phyloP scores from a whole-genome alignment of 2,888 invertebrate species.

The Piscicola geometra region DNA sequence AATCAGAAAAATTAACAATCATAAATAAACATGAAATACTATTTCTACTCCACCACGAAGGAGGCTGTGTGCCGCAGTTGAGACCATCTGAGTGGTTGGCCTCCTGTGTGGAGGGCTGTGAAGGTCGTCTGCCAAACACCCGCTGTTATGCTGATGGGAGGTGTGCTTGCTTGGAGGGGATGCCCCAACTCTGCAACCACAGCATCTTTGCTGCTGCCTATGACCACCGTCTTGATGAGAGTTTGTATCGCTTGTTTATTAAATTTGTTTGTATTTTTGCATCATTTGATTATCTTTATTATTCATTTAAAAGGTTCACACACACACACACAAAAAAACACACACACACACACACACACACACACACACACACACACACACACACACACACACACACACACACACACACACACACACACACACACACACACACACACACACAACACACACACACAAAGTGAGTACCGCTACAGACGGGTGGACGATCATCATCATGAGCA shows the following conservation, averaged over 20 bases:
- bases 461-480: not conserved
- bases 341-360: slow-evolving; percentile 15
- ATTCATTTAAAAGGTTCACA: too few species aligned
- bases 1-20: too few species aligned
- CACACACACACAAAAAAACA: slow-evolving; percentile 5
- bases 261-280: too few species aligned
- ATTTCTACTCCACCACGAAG: too few species aligned
- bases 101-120: not conserved
- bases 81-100: not conserved
- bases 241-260: too few species aligned
- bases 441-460: not conserved
- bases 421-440: slow-evolving; percentile 13
- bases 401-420: slow-evolving; percentile 13
- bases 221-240: too few species aligned
- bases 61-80: not conserved
- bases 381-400: slow-evolving; percentile 15
- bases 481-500: not conserved
- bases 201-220: too few species aligned
- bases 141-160: not conserved
- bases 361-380: slow-evolving; percentile 15
- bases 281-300: too few species aligned
- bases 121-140: not conserved
- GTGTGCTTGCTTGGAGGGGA: not conserved
- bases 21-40: too few species aligned
- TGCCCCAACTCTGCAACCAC: too few species aligned